A percentile compares a stretch with the other conserved stretches of the same genome.
Conservation (phyloP, 2,113 vertebrate genomes). For the Microcebus lehilahytsara region DNA sequence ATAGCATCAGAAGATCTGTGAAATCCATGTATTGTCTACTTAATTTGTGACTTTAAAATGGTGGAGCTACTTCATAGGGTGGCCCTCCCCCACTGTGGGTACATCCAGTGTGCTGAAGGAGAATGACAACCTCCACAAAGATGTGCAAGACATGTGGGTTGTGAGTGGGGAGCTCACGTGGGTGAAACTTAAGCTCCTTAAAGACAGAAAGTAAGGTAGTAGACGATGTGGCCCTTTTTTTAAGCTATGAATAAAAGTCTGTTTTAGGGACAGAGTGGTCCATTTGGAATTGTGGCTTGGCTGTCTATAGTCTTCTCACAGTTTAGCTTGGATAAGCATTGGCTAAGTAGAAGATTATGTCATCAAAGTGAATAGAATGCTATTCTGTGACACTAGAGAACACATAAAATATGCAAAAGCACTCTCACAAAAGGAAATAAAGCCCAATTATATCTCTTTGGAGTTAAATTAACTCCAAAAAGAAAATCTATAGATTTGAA, state of each 20-base stretch:
- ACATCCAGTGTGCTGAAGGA: accelerated
- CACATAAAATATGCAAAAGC: neutral
- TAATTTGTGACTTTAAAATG: too few species aligned
- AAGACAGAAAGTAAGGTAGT: neutral
- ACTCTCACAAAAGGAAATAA: conserved; percentile 21
- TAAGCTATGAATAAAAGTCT: neutral
- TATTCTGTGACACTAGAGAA: neutral
- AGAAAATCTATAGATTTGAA: neutral
- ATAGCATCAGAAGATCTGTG: accelerated
- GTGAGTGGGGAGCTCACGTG: accelerated
- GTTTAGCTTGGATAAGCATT: neutral
- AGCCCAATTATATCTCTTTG: neutral
- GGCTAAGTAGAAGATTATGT: neutral
- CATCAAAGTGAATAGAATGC: conserved; percentile 23
- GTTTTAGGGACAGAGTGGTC: neutral
- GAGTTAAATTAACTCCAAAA: neutral
- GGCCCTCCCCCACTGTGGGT: neutral
- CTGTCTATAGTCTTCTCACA: neutral
- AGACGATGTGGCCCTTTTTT: accelerated
- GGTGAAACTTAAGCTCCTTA: neutral
- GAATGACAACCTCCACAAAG: accelerated
- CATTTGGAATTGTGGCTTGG: neutral
- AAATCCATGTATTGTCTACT: neutral
- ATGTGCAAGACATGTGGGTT: neutral
- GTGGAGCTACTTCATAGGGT: accelerated